phyloP scores from a whole-genome alignment of 2,888 invertebrate genomes.

The Drosophila phalerata region DNA sequence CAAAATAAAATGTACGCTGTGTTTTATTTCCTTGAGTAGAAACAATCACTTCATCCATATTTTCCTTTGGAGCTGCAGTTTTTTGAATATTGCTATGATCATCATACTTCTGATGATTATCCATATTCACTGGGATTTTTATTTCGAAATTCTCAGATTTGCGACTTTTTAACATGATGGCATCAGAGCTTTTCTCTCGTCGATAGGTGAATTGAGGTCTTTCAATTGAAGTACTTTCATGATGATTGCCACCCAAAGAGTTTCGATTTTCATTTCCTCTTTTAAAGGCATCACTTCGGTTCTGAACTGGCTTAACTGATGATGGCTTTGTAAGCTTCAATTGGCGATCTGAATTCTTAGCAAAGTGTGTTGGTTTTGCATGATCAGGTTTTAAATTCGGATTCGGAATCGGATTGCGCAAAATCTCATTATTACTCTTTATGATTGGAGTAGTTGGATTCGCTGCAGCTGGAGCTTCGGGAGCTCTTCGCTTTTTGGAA shows the following conservation, averaged over 20 bases:
- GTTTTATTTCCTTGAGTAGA: constrained; percentile 48
- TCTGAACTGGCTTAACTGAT: constrained; percentile 11
- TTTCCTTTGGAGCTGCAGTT: constrained; percentile 13
- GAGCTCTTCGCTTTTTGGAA: constrained; percentile 91
- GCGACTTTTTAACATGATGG: constrained; percentile 55
- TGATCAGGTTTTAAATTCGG: constrained; percentile 64
- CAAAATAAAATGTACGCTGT: constrained; percentile 91
- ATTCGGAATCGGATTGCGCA: constrained; percentile 6
- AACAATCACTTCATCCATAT: constrained; percentile 21
- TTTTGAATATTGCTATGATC: constrained; percentile 5
- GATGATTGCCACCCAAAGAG: constrained; percentile 38
- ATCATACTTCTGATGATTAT: constrained; percentile 2
- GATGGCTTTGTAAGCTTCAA: constrained; percentile 85
- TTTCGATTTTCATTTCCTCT: constrained; percentile 38
- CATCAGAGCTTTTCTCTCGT: constrained; percentile 77
- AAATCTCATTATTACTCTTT: constrained; percentile 10
- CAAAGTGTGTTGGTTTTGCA: constrained; percentile 89
- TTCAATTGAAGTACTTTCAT: constrained; percentile 10
- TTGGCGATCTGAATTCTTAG: constrained; percentile 84
- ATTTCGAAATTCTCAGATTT: constrained; percentile 31
- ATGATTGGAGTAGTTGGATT: neutral
- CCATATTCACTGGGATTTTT: constrained; percentile 9
- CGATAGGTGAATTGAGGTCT: constrained; percentile 37
- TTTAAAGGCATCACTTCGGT: constrained; percentile 22
- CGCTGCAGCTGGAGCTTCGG: constrained; percentile 81